Conservation (phyloP, 1,140 invertebrate species). For the Drosophila subpulchrella region DNA sequence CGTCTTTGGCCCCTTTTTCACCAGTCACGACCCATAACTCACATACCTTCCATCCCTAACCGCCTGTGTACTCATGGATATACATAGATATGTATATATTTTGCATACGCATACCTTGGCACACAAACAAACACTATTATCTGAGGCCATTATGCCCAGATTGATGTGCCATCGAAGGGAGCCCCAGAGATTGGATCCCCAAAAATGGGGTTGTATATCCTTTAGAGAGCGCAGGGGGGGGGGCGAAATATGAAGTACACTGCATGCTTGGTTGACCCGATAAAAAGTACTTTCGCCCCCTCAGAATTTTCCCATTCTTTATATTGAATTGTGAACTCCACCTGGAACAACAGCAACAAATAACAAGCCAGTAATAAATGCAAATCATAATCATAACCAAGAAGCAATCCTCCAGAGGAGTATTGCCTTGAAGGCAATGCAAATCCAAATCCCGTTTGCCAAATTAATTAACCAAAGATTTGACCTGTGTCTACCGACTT, state of each 20-base stretch:
- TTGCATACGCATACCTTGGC: conserved; percentile 66
- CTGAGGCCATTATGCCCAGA: conserved; percentile 71
- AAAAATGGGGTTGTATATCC: conserved; percentile 7
- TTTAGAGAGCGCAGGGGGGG: no score
- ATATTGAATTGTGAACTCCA: conserved; percentile 39
- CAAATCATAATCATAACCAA: conserved; percentile 64
- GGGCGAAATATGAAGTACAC: conserved; percentile 10
- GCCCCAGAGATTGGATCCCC: conserved; percentile 23
- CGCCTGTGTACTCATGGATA: conserved; percentile 37
- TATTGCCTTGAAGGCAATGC: conserved; percentile 9
- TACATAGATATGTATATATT: conserved; percentile 55
- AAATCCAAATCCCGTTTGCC: conserved; percentile 31
- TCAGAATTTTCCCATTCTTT: background rate
- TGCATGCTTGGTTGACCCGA: conserved; percentile 66
- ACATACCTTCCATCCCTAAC: conserved; percentile 1
- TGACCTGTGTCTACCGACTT: conserved; percentile 18
- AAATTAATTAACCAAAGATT: conserved; percentile 55
- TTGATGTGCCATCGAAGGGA: conserved; percentile 67
- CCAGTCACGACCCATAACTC: background rate
- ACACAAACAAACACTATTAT: conserved; percentile 78
- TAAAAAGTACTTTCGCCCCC: conserved; percentile 36
- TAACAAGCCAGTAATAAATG: conserved; percentile 53
- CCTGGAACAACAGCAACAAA: conserved; percentile 55
- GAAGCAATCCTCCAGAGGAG: conserved; percentile 8
- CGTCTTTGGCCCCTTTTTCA: background rate